Base-by-base conservation (phyloP, 2,797 vertebrate genomes). In the Schizopygopsis malacanthus region DNA sequence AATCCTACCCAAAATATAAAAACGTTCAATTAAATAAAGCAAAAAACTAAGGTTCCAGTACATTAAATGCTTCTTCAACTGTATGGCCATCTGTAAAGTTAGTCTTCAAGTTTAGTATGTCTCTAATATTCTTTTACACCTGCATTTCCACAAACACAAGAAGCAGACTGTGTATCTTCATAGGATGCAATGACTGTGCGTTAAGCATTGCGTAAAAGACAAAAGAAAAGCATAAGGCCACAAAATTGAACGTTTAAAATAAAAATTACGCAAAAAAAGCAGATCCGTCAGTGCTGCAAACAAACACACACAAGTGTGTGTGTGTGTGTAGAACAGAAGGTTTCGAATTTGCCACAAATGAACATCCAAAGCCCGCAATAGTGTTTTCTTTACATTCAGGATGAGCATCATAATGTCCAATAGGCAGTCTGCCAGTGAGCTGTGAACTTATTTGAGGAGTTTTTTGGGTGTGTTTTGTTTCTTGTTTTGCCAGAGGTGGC, bases 401-500 rank as follows among this genome's bases (percentile, higher is more conserved):
- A 96, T 97, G 96, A 95, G 95, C 95, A 91, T 93, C 91, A 91
- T 89, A 75, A 61, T 61, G 41, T 63, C 77, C n/a, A 9, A 79
- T 20, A 45, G 69, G 39, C 52, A 22, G 8, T 56, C 73, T 54
- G 67, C 67, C 56, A 72, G 81, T 83, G 82, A 78, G 71, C 15
- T 69, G 41, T 80, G 41, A 20, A 79, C 43, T 85, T 39, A 90
- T 81, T 90, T 90, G 78, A 88, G 92, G 79, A 97, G 96, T 94
- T 97, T 98, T 92, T 97, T 99, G 84, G 97, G 97, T 1, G 97
- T 98, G 83, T 94, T 95, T 77, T 97, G 97, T 91, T 98, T 98
- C 95, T 98, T 99, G 91, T 92, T 96, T 92, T 99, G 98, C 98
- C 98, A 99, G 90, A 99, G 95, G 91, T 99, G 97, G 91, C 96